Conservation (phyloP, 2,797 vertebrate genomes). For the Periophthalmus magnuspinnatus region DNA sequence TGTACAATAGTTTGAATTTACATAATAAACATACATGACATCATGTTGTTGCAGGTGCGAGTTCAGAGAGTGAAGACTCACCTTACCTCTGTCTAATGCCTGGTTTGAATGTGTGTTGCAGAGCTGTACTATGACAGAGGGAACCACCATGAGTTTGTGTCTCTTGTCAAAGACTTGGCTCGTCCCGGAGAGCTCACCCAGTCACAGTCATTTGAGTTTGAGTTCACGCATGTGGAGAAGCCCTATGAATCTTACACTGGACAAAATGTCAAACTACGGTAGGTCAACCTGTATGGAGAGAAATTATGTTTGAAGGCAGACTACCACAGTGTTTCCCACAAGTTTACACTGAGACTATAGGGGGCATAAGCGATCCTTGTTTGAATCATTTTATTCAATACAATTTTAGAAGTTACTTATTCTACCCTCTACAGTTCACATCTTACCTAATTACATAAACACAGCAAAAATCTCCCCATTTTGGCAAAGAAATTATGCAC, state of each 20-base stretch:
- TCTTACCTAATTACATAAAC: too few species aligned
- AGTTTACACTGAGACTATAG: too few species aligned
- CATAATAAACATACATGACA: neutral
- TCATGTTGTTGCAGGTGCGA: slow-evolving; percentile 13
- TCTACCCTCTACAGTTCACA: too few species aligned
- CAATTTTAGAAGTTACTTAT: too few species aligned
- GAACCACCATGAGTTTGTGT: slow-evolving; percentile 97
- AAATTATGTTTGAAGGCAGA: neutral
- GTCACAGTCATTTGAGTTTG: slow-evolving; percentile 93
- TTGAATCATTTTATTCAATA: too few species aligned
- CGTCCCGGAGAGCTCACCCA: slow-evolving; percentile 92
- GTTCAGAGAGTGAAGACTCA: neutral
- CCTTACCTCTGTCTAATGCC: slow-evolving; percentile 13
- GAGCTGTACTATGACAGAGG: slow-evolving; percentile 96
- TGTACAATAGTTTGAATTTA: too few species aligned
- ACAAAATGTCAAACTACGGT: slow-evolving; percentile 95
- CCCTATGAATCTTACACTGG: slow-evolving; percentile 96
- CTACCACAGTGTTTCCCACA: too few species aligned
- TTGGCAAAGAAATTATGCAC: too few species aligned
- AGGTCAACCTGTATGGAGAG: slow-evolving; percentile 34
- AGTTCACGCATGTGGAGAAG: slow-evolving; percentile 97
- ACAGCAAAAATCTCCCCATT: too few species aligned
- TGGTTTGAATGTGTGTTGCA: slow-evolving; percentile 46
- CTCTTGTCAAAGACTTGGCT: slow-evolving; percentile 94
- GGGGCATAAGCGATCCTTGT: too few species aligned